Conservation (phyloP, 2,797 vertebrate genomes). For the Hydrophis major region DNA sequence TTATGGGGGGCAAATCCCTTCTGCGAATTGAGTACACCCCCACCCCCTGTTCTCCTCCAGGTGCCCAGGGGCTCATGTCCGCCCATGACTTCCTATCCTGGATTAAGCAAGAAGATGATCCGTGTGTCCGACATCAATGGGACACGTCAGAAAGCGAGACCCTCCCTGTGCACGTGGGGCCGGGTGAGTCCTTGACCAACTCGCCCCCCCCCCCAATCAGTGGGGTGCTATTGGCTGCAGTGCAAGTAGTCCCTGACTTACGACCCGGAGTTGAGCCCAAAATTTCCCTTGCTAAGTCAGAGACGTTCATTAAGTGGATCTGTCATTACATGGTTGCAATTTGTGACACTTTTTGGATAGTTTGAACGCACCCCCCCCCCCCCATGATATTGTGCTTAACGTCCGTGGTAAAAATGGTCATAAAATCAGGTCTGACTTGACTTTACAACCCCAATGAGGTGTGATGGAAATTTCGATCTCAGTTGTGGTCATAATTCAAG, state of each 20-base stretch:
- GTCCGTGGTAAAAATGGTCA: rapidly evolving
- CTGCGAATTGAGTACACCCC: background rate
- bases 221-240: background rate
- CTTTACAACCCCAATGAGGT: background rate
- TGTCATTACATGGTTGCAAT: no score
- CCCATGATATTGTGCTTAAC: no score
- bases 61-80: constrained; percentile 68
- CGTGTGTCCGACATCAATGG: constrained; percentile 66
- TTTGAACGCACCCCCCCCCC: no score
- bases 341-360: no score
- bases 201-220: background rate
- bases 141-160: constrained; percentile 72
- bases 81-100: constrained; percentile 75
- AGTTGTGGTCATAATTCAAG: no score
- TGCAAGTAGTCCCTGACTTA: no score
- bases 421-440: background rate
- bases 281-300: background rate
- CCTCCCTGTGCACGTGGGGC: constrained; percentile 56
- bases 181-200: constrained; percentile 53
- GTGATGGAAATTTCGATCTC: background rate
- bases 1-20: background rate
- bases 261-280: background rate
- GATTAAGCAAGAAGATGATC: constrained; percentile 78
- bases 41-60: constrained; percentile 14
- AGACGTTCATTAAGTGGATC: background rate